Percentiles rank a stretch among this genome's conserved stretches.
Conservation (phyloP, 2,797 vertebrate species). For the Pristis pectinata region DNA sequence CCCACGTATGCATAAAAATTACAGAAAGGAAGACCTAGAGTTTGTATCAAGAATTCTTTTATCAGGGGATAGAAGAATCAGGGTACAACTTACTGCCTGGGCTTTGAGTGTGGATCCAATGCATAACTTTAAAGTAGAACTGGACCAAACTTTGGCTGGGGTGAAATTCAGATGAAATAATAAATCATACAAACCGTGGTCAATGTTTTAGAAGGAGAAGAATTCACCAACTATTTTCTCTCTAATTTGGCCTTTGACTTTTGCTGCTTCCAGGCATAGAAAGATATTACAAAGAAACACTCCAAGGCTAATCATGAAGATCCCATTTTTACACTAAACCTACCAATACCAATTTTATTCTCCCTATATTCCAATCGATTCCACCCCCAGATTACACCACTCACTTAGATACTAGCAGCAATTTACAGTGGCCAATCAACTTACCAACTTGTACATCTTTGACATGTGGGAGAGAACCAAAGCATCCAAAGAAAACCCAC, state of each 20-base stretch:
- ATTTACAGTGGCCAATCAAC: no score
- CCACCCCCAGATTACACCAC: no score
- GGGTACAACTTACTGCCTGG: not conserved
- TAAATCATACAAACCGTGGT: not conserved
- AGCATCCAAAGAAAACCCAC: no score
- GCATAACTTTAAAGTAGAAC: not conserved
- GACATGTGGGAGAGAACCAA: no score
- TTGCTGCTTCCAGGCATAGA: not conserved
- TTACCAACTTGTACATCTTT: no score
- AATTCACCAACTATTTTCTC: not conserved
- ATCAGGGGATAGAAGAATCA: not conserved
- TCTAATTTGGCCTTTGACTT: not conserved
- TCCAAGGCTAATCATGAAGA: no score
- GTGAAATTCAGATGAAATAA: not conserved
- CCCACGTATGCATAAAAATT: not conserved
- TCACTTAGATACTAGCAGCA: no score
- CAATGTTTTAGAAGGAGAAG: not conserved
- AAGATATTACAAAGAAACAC: no score
- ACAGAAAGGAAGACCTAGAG: not conserved
- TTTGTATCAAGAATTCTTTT: not conserved
- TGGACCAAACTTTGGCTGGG: not conserved
- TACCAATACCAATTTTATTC: no score
- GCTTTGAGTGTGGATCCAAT: not conserved
- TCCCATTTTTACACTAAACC: no score
- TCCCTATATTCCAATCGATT: no score